A percentile compares a stretch with the other conserved stretches of the same genome.
Conservation (phyloP, 1,140 invertebrate genomes). For the Drosophila dunni region DNA sequence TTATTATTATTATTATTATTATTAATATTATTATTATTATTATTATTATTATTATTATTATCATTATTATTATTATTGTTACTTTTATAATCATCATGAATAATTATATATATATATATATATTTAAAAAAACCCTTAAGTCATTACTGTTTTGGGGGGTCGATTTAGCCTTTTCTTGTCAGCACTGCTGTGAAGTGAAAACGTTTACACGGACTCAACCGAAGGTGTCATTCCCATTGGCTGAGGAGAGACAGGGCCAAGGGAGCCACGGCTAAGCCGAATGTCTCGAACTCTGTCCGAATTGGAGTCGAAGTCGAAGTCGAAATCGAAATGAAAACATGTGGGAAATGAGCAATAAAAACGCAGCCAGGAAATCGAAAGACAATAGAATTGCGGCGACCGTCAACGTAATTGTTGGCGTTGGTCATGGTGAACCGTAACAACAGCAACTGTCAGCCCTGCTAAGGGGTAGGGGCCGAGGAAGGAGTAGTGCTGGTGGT, state of each 20-base stretch:
- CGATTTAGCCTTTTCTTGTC: too few relatives aligned
- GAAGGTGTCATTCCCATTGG: conserved; percentile 35
- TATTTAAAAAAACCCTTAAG: too few relatives aligned
- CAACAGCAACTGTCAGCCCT: conserved; percentile 77
- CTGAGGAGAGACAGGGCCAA: conserved; percentile 9
- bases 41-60: too few relatives aligned
- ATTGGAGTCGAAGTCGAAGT: background rate
- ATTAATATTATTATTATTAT: too few relatives aligned
- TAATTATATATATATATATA: too few relatives aligned
- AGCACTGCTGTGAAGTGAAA: background rate
- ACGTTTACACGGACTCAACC: conserved; percentile 43
- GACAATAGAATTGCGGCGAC: conserved; percentile 79
- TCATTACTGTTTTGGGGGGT: too few relatives aligned
- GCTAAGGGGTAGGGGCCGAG: background rate
- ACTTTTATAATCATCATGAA: too few relatives aligned
- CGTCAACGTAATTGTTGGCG: conserved; percentile 73
- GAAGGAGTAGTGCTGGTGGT: conserved; percentile 5
- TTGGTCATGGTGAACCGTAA: conserved; percentile 83
- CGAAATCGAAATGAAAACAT: conserved; percentile 39
- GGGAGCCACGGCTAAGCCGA: conserved; percentile 34
- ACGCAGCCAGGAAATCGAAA: conserved; percentile 74
- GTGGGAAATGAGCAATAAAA: conserved; percentile 79
- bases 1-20: too few relatives aligned
- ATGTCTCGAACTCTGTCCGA: conserved; percentile 14
- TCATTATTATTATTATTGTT: too few relatives aligned